A percentile compares a stretch with the other conserved stretches of the same genome.
phyloP scores from a whole-genome alignment of 2,888 invertebrate species.

The Drepana falcataria region DNA sequence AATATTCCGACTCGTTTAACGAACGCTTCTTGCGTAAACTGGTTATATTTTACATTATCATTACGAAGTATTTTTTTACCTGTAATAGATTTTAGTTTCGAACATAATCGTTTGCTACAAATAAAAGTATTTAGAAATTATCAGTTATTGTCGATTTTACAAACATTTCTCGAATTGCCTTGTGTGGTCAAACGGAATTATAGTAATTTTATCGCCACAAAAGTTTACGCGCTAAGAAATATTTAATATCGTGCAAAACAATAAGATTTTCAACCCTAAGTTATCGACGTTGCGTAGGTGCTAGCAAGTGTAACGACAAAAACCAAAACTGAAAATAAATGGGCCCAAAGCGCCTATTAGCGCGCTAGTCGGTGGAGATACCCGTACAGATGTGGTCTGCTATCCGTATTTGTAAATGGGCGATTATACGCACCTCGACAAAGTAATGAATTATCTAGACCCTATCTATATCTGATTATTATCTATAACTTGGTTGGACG shows the following conservation, averaged over 20 bases:
- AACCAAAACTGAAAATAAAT: constrained; percentile 66
- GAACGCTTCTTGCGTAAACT: constrained; percentile 27
- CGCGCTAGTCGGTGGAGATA: constrained; percentile 38
- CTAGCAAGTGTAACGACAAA: constrained; percentile 57
- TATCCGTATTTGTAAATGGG: constrained; percentile 55
- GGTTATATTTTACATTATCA: constrained; percentile 24
- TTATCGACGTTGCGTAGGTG: constrained; percentile 50
- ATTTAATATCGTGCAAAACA: background rate
- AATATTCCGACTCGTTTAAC: constrained; percentile 34
- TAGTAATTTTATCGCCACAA: too few relatives aligned
- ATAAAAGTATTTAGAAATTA: too few relatives aligned
- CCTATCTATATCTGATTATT: constrained; percentile 12
- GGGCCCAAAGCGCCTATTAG: constrained; percentile 57
- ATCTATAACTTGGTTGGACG: constrained; percentile 7
- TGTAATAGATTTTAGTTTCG: too few relatives aligned
- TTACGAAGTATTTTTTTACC: background rate
- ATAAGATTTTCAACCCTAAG: constrained; percentile 39
- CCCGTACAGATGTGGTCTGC: constrained; percentile 40
- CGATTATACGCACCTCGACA: constrained; percentile 43
- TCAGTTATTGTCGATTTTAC: too few relatives aligned
- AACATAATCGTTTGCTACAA: too few relatives aligned
- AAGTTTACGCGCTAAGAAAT: background rate
- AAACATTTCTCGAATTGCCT: too few relatives aligned
- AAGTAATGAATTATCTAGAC: constrained; percentile 23
- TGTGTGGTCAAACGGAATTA: too few relatives aligned